Evolutionary conservation across 2,797 vertebrate species (phyloP).

Genomic region (Peromyscus eremicus): DNA sequence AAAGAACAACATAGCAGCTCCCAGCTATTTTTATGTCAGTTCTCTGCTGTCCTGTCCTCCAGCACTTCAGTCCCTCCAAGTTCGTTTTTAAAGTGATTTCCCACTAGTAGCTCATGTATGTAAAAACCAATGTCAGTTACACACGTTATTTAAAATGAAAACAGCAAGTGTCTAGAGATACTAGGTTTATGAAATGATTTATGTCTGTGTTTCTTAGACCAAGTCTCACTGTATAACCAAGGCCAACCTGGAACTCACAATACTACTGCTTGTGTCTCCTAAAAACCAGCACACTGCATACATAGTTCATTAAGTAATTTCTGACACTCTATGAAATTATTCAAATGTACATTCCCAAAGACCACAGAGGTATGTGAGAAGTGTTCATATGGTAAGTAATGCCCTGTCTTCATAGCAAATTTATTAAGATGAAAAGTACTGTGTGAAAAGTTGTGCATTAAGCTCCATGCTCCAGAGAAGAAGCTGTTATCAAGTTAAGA

Average conservation of each 20-base stretch:
- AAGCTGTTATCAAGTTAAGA: not conserved
- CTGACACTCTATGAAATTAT: not conserved
- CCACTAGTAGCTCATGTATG: not conserved
- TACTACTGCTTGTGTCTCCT: not conserved
- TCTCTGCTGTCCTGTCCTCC: not conserved
- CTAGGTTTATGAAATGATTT: not conserved
- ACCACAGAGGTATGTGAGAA: too few relatives aligned
- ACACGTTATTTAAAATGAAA: not conserved
- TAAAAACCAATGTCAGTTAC: not conserved
- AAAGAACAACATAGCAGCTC: accelerated
- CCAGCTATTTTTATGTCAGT: accelerated
- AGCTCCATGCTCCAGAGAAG: too few relatives aligned
- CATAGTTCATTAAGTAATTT: not conserved
- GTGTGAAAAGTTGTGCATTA: too few relatives aligned
- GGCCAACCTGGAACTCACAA: too few relatives aligned
- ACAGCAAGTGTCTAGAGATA: not conserved
- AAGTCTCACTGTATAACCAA: too few relatives aligned
- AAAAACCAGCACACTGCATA: not conserved
- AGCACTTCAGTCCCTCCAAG: too few relatives aligned
- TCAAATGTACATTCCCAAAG: not conserved
- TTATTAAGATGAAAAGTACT: too few relatives aligned
- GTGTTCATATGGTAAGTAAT: too few relatives aligned
- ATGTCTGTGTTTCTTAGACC: not conserved
- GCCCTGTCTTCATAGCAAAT: too few relatives aligned
- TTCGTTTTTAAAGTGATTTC: not conserved